A percentile compares a stretch with the other conserved stretches of the same genome.
Evolutionary conservation across 2,888 invertebrate genomes (phyloP).

Genomic region (Eupithecia inturbata): DNA sequence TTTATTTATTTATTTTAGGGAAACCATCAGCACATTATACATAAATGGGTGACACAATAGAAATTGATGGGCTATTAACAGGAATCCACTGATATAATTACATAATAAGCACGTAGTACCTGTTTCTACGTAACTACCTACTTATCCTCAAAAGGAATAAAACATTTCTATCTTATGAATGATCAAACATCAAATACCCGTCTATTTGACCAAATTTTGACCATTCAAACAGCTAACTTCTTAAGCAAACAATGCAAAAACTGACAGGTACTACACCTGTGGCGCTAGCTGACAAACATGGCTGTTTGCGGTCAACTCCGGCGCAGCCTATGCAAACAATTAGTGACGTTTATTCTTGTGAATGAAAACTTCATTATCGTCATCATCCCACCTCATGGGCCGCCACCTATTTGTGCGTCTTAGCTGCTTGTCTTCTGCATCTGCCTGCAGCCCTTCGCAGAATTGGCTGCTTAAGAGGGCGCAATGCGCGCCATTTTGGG

Average conservation of each 20-base stretch:
- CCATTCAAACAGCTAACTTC: slow-evolving; percentile 54
- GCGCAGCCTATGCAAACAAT: slow-evolving; percentile 72
- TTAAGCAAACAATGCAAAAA: slow-evolving; percentile 66
- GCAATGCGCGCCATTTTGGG: too few relatives aligned
- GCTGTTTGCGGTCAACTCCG: slow-evolving; percentile 61
- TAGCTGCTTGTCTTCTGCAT: too few relatives aligned
- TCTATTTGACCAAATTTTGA: slow-evolving; percentile 12
- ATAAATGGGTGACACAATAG: too few relatives aligned
- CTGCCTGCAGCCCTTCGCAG: too few relatives aligned
- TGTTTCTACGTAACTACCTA: neutral
- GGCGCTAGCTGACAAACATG: slow-evolving; percentile 69
- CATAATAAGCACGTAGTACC: neutral
- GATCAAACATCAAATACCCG: neutral
- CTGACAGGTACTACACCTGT: slow-evolving; percentile 73
- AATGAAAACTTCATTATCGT: slow-evolving; percentile 64
- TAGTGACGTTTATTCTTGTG: slow-evolving; percentile 55
- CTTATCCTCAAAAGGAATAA: neutral
- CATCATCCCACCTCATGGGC: neutral
- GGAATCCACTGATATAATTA: too few relatives aligned
- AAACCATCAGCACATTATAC: too few relatives aligned
- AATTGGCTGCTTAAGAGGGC: too few relatives aligned
- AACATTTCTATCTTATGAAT: neutral
- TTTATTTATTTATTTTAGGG: too few relatives aligned
- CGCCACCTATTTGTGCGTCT: too few relatives aligned
- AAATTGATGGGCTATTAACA: too few relatives aligned